Base-by-base conservation (phyloP, 2,113 vertebrate species). In the Tauraco erythrolophus region DNA sequence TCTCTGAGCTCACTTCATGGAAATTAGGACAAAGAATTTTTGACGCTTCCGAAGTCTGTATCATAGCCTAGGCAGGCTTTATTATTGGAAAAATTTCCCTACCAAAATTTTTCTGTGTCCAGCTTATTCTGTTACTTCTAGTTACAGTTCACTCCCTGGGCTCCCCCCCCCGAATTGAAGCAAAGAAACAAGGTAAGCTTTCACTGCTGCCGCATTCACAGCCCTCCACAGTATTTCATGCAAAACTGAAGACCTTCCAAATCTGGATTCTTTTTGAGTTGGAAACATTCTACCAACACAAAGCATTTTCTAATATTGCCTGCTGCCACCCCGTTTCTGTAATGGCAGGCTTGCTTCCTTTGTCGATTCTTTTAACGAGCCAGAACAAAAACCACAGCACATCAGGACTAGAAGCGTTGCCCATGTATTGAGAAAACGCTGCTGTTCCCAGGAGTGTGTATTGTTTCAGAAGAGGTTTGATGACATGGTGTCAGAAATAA, bases 401-500 rank as follows among this genome's bases (percentile, higher is more conserved):
- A 0, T 51, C 86, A 92, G 80, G 65, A 72, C 48, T 14, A 54
- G 30, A 68, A 92, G 60, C 5, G n/a, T 48, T 81, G 86, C 69
- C 94, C 46, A 2, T 84, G 80, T n/a, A 21, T 3, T 66, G 88
- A 68, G 86, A 84, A 81, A 72, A 51, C 1, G 6, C 69, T 56
- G 93, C 79, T 95, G 96, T 17, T 92, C 90, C 95, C 96, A 39
- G 51, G 88, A 94, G 65, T 18, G 60, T 14, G 3, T 27, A 69
- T 70, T 92, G 92, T 95, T 95, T 89, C 86, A 83, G 76, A 85
- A 94, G 77, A 91, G 85, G 45, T 91, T 79, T 91, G 96, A 94
- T 92, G 96, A 91, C 83, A 75, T 9, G 72, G 83, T 92, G 91
- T 87, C 94, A 95, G 88, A 96, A 94, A 96, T 64, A 88, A 96